Percentiles rank a stretch among this genome's conserved stretches.
phyloP scores from a whole-genome alignment of 1,140 invertebrate genomes.

The Drosophila biarmipes region DNA sequence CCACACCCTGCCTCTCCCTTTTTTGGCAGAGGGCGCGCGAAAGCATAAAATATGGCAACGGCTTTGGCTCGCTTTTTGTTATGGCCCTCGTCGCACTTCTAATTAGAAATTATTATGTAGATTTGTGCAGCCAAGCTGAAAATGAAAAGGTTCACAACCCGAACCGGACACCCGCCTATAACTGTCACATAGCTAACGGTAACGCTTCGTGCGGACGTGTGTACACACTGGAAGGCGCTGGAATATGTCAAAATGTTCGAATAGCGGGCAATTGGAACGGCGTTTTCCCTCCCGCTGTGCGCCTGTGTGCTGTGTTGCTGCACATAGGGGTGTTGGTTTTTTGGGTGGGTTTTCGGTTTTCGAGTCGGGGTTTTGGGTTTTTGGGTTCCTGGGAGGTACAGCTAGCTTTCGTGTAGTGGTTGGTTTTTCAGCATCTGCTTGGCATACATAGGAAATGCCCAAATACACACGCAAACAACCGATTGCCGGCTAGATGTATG shows the following conservation, averaged over 20 bases:
- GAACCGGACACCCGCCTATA: constrained; percentile 64
- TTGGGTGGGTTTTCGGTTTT: constrained; percentile 52
- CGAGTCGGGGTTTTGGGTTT: constrained; percentile 46
- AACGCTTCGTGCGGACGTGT: constrained; percentile 38
- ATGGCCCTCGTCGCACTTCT: constrained; percentile 63
- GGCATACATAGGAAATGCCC: constrained; percentile 64
- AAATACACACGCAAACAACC: constrained; percentile 30
- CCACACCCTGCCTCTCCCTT: constrained; percentile 72
- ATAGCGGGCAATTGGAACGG: constrained; percentile 74
- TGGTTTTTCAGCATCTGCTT: constrained; percentile 68
- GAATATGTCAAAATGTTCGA: constrained; percentile 76
- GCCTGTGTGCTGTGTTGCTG: constrained; percentile 20
- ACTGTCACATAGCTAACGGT: constrained; percentile 70
- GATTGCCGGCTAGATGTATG: constrained; percentile 66
- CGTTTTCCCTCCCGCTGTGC: constrained; percentile 40
- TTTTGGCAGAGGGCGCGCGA: constrained; percentile 53
- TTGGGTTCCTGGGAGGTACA: constrained; percentile 65
- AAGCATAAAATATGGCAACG: constrained; percentile 75
- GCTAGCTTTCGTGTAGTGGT: constrained; percentile 69
- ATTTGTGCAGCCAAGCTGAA: constrained; percentile 54
- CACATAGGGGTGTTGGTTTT: constrained; percentile 49
- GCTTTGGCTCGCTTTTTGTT: constrained; percentile 60
- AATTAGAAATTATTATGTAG: constrained; percentile 76
- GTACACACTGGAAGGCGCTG: constrained; percentile 67
- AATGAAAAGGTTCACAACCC: constrained; percentile 39